A percentile compares a stretch with the other conserved stretches of the same genome.
Evolutionary conservation across 2,113 vertebrate species (phyloP).

Genomic region (Uropsilus gracilis): DNA sequence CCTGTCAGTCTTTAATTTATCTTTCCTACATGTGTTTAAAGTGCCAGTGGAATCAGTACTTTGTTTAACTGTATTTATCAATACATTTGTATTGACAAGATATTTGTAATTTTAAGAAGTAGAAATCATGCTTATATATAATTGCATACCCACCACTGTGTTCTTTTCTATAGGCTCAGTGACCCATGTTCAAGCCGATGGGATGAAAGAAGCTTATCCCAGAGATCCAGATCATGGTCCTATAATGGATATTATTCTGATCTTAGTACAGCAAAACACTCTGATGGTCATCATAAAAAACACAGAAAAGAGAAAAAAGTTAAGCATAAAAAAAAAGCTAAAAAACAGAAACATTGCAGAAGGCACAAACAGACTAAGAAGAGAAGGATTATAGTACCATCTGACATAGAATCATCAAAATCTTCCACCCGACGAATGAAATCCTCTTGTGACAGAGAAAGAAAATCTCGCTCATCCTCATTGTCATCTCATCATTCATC

Average conservation of each 20-base stretch:
- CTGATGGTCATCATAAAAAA: conserved; percentile 86
- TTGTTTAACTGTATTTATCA: neutral
- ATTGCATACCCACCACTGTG: neutral
- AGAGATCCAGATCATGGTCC: conserved; percentile 93
- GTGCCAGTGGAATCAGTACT: neutral
- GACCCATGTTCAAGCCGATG: conserved; percentile 92
- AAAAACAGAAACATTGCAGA: conserved; percentile 93
- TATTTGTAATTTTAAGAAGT: neutral
- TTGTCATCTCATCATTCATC: conserved; percentile 85
- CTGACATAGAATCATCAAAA: conserved; percentile 86
- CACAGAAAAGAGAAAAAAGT: conserved; percentile 94
- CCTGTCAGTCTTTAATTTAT: neutral
- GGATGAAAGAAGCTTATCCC: conserved; percentile 93
- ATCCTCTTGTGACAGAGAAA: conserved; percentile 79
- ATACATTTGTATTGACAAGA: neutral
- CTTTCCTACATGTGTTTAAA: neutral
- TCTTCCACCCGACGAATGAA: conserved; percentile 87
- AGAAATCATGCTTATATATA: conserved; percentile 34
- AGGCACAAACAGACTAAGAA: conserved; percentile 91
- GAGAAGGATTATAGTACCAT: conserved; percentile 79
- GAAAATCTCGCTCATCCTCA: conserved; percentile 88
- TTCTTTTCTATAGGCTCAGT: conserved; percentile 85
- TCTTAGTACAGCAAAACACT: conserved; percentile 85
- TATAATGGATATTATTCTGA: conserved; percentile 89
- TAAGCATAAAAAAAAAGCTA: conserved; percentile 95